A percentile compares a stretch with the other conserved stretches of the same genome.
These are phyloP conservation scores for Phortica okadai DNA, from an alignment of 2,888 invertebrate species.

Conservation along the genomic window DNA sequence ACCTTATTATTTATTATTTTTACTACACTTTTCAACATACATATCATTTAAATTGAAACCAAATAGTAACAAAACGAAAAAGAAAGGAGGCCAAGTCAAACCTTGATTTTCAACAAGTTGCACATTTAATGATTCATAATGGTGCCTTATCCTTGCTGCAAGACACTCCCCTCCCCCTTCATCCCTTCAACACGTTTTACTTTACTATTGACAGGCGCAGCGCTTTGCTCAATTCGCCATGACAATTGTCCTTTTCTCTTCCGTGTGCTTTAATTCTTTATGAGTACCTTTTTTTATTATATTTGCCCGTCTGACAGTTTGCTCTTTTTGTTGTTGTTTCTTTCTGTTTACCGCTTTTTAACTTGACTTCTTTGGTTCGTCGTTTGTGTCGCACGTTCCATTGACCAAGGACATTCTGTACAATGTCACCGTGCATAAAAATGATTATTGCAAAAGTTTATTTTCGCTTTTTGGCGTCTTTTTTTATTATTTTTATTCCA, in stretches of 20 bases:
- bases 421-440: neutral
- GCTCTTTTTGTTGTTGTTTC: constrained; percentile 4
- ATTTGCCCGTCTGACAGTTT: constrained; percentile 31
- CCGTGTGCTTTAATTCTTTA: neutral
- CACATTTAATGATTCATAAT: constrained; percentile 66
- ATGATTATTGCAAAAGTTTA: constrained; percentile 45
- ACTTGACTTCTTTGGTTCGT: neutral
- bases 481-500: constrained; percentile 24
- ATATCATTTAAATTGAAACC: neutral
- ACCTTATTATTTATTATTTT: neutral
- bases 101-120: constrained; percentile 67
- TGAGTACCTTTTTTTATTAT: neutral
- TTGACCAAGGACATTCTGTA: constrained; percentile 40
- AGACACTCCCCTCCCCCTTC: neutral
- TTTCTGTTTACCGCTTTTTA: neutral
- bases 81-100: constrained; percentile 39
- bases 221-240: constrained; percentile 13
- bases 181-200: neutral
- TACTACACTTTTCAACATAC: neutral
- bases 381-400: constrained; percentile 12
- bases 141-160: constrained; percentile 33
- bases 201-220: constrained; percentile 32
- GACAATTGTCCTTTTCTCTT: constrained; percentile 43
- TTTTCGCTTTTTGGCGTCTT: constrained; percentile 7
- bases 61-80: neutral